Evolutionary conservation across 1,140 invertebrate species (phyloP).

Genomic region (Platyura marginata): DNA sequence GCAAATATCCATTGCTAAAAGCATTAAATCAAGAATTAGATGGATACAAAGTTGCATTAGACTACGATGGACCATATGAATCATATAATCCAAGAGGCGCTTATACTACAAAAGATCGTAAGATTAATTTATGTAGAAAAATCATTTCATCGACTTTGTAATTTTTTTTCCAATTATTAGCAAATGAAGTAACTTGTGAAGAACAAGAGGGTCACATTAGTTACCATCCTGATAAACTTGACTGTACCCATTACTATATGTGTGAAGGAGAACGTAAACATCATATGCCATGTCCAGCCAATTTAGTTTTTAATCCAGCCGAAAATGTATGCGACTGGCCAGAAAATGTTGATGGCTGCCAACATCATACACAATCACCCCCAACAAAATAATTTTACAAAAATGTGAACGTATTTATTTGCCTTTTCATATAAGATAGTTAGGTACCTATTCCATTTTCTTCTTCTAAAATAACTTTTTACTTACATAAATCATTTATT

Average conservation of each 20-base stretch:
- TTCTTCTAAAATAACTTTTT: no score
- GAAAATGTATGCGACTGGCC: constrained; percentile 94
- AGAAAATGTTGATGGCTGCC: constrained; percentile 80
- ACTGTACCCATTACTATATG: constrained; percentile 90
- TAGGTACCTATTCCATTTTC: no score
- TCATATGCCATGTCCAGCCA: constrained; percentile 91
- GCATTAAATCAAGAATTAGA: constrained; percentile 71
- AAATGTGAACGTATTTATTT: no score
- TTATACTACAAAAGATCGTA: constrained; percentile 74
- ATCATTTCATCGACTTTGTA: no score
- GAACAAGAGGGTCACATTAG: constrained; percentile 88
- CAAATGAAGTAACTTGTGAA: constrained; percentile 73
- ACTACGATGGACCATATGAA: constrained; percentile 76
- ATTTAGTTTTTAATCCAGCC: constrained; percentile 82
- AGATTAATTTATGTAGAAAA: constrained; percentile 24
- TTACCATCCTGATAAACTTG: constrained; percentile 75
- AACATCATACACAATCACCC: constrained; percentile 61
- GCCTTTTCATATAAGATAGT: no score
- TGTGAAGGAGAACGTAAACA: constrained; percentile 89
- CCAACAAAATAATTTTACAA: constrained; percentile 22
- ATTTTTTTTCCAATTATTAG: constrained; percentile 28
- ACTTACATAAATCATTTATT: no score
- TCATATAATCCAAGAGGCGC: constrained; percentile 45
- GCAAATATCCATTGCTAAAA: constrained; percentile 76
- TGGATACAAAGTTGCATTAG: constrained; percentile 66